phyloP scores from a whole-genome alignment of 2,797 vertebrate species.

The Leptoclinus maculatus region DNA sequence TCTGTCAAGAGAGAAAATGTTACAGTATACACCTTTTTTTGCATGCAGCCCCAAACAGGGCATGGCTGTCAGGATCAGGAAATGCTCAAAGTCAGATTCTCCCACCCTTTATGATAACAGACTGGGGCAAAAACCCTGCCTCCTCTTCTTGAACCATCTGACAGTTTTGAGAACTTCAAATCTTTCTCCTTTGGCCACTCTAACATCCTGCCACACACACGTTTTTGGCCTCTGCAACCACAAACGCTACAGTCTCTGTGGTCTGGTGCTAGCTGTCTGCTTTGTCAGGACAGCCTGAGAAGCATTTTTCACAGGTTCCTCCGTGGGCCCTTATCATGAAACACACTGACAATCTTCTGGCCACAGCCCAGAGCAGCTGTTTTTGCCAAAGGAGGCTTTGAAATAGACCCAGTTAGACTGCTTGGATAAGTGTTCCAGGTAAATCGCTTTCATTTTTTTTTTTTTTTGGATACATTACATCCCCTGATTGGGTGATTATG shows the following conservation, averaged over 20 bases:
- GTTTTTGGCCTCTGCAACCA: not conserved
- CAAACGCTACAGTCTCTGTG: not conserved
- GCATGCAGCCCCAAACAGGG: not conserved
- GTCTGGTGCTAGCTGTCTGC: not conserved
- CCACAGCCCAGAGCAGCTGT: constrained; percentile 9
- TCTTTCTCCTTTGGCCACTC: not conserved
- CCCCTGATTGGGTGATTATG: not conserved
- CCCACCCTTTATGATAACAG: not conserved
- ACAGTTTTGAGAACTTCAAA: not conserved
- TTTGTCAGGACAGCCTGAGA: not conserved
- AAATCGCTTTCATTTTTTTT: not conserved
- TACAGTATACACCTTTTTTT: not conserved
- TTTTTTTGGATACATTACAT: not conserved
- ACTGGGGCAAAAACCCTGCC: not conserved
- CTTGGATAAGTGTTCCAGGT: not conserved
- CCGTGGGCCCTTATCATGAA: not conserved
- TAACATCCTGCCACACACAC: not conserved
- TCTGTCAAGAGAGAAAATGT: not conserved
- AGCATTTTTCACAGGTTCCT: not conserved
- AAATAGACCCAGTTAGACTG: not conserved
- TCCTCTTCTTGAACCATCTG: not conserved
- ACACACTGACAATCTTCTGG: not conserved
- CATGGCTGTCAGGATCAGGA: not conserved
- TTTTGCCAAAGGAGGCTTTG: constrained; percentile 14
- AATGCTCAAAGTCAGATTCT: not conserved